Percentiles rank a stretch among this genome's conserved stretches.
Evolutionary conservation across 2,888 invertebrate genomes (phyloP).

Genomic region (Rapana venosa): DNA sequence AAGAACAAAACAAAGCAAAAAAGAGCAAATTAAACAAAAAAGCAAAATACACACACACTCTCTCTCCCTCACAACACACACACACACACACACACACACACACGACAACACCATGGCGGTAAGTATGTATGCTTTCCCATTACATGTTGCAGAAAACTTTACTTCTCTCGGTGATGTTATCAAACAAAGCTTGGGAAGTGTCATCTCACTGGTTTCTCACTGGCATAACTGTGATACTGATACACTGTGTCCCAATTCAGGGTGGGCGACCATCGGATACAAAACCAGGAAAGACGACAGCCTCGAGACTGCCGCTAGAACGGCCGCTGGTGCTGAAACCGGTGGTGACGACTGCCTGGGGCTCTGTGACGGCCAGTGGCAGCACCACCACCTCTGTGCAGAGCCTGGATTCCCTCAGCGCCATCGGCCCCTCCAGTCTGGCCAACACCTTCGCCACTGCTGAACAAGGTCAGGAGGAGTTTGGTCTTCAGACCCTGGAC

Average conservation of each 20-base stretch:
- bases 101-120: not conserved
- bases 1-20: no score
- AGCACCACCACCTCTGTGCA: not conserved
- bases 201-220: not conserved
- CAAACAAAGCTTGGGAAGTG: not conserved
- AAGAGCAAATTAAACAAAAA: no score
- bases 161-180: not conserved
- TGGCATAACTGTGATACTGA: not conserved
- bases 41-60: not conserved
- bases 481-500: constrained; percentile 57
- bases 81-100: constrained; percentile 21
- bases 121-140: not conserved
- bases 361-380: not conserved
- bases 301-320: constrained; percentile 15
- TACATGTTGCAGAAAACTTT: not conserved
- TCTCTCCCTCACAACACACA: not conserved
- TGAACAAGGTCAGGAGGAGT: constrained; percentile 45
- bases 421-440: constrained; percentile 40
- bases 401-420: constrained; percentile 9
- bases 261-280: not conserved
- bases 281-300: not conserved
- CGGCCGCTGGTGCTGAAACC: constrained; percentile 35
- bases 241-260: not conserved
- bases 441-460: constrained; percentile 48
- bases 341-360: constrained; percentile 37